Base-by-base conservation (phyloP, 2,888 invertebrate genomes). In the Bugula neritina region DNA sequence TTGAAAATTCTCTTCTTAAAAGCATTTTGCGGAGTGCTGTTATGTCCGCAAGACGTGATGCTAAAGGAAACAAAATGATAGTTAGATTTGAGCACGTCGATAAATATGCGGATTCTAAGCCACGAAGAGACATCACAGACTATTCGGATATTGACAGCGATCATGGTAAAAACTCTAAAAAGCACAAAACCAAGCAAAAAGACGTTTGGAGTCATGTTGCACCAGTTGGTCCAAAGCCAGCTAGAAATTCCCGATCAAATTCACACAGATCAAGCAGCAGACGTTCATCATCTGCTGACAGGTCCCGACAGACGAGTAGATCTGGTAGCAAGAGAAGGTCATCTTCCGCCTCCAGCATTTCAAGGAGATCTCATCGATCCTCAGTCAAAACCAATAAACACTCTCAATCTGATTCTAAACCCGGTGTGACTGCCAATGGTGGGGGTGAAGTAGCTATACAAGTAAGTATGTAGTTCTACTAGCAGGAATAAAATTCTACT, bases 181-280 rank as follows among this genome's bases (percentile, higher is more conserved):
- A 57, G 25, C 13, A n/a, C n/a, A 63, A 63, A 63, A 25, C 10
- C 10, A 63, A 63, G 27, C 27, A 63, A 31, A 27, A 25, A 63
- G 63, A 63, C 31, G 27, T 63, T 13, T 63, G 63, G 63, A 63
- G 34, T 63, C 63, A 63, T 63, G 63, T 63, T 25, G 63, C 63
- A 3, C 63, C 63, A n/a, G 63, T 63, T 25, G 63, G 63, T 13
- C 63, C 63, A 5, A 63, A 63, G n/a, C 63, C 63, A 10, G 63
- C 63, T 10, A 2, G 63, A 34, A 63, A 63, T 63, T 2, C 63
- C 31, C 5, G 63, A n/a, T 63, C 63, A 10, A 31, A 27, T 63
- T 63, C 63, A 63, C 63, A 63, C 3, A 25, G 27, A 5, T 63
- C 63, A 29, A 34, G 63, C n/a, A 21, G 63, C 63, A 25, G 63